Base-by-base conservation (phyloP, 2,797 vertebrate species). In the Lateolabrax maculatus region DNA sequence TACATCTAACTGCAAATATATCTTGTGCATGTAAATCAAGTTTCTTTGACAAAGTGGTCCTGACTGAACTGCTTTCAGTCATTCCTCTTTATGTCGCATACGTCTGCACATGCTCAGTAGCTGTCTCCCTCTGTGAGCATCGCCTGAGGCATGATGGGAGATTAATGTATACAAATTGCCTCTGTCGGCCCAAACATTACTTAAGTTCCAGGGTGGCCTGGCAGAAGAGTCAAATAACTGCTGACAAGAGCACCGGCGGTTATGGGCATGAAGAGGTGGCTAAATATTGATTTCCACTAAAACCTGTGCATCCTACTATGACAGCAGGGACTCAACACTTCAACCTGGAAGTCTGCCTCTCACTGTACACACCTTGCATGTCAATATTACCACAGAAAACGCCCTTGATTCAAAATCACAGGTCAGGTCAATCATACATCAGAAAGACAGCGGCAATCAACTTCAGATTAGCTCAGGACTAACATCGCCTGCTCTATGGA, bases 141-240 rank as follows among this genome's bases (percentile, higher is more conserved):
- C 1, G 75, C 68, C 61, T 34, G 13, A 36, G 44, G 66, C 75
- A 74, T 70, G 66, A 71, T 75, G 66, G 49, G 55, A 68, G 61
- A 68, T 71, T 68, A 79, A 75, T 71, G 66, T 71, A 58, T 71
- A 49, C 79, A 79, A 67, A 79, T 79, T 51, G 74, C 48, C 49
- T 57, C 29, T 12, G 58, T 60, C 36, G 6, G 52, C 39, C 25
- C 44, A 27, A 60, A 49, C 46, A 62, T 62, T 55, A 48, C 49
- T 66, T 37, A 55, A 31, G 66, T 71, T 79, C 41, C 57, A 61
- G 29, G 46, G 46, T 60, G 60, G 55, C 56, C 49, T 52, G n/a
- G 46, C 15, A 37, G 46, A 39, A 53, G 31, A 75, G 53, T 66
- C 58, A 65, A 51, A 82, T 69, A 48, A 58, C 55, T 37, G 75